Evolutionary conservation across 2,888 invertebrate genomes (phyloP).

Genomic region (Bellardia pandia): DNA sequence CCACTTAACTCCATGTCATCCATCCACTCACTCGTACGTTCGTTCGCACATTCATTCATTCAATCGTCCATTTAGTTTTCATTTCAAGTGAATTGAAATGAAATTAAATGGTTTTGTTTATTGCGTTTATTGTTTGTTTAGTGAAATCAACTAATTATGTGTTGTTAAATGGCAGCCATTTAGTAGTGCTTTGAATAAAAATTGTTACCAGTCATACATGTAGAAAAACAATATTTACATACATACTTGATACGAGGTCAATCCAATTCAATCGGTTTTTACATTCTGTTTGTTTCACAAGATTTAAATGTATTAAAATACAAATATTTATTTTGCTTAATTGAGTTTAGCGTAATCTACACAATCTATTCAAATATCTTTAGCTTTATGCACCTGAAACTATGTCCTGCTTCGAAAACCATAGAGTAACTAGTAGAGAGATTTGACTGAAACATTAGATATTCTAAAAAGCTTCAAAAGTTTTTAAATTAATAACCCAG

Average conservation of each 20-base stretch:
- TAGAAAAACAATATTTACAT: background rate
- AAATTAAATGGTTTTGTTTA: constrained; percentile 58
- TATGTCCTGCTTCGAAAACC: no score
- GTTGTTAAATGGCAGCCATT: constrained; percentile 75
- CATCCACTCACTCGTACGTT: constrained; percentile 14
- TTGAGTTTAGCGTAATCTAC: no score
- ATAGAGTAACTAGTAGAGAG: no score
- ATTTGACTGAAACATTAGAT: no score
- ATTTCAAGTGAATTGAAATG: constrained; percentile 34
- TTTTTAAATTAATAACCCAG: no score
- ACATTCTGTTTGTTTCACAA: no score
- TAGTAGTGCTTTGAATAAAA: constrained; percentile 67
- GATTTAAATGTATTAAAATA: no score
- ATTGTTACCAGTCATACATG: background rate
- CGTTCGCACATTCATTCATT: constrained; percentile 15
- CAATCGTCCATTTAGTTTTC: constrained; percentile 45
- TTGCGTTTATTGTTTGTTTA: constrained; percentile 75
- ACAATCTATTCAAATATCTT: no score
- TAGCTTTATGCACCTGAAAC: no score
- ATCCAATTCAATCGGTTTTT: background rate
- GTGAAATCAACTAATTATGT: constrained; percentile 76
- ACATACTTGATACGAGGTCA: constrained; percentile 2
- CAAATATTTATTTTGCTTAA: no score
- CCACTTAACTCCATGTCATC: constrained; percentile 45
- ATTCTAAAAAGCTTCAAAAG: no score